Percentiles rank a stretch among this genome's conserved stretches.
Evolutionary conservation across 2,113 vertebrate genomes (phyloP).

Genomic region (Notothenia rossii): DNA sequence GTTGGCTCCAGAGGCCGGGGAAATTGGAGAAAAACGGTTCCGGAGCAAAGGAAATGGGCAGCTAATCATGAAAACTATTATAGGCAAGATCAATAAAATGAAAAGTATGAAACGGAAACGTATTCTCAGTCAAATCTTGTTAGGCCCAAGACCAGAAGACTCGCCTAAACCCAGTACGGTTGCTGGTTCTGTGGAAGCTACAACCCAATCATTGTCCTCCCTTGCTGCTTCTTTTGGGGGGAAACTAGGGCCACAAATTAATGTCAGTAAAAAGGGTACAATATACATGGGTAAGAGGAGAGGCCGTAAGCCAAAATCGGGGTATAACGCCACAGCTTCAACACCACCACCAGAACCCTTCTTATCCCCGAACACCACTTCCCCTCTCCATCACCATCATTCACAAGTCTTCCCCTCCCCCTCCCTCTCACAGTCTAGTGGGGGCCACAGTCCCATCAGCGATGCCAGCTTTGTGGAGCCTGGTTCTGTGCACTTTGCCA

Average conservation of each 20-base stretch:
- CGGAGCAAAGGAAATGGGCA: conserved; percentile 93
- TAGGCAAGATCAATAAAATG: conserved; percentile 99
- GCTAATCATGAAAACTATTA: conserved; percentile 96
- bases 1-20: conserved; percentile 87
- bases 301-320: conserved; percentile 96
- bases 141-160: conserved; percentile 81
- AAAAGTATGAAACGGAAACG: conserved; percentile 97
- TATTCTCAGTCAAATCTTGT: conserved; percentile 94
- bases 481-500: conserved; percentile 91
- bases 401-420: conserved; percentile 90
- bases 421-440: conserved; percentile 92
- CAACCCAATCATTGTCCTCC: conserved; percentile 89
- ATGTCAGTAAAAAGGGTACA: conserved; percentile 99
- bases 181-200: conserved; percentile 81
- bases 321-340: conserved; percentile 35
- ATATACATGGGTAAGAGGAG: conserved; percentile 99
- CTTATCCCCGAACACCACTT: conserved; percentile 82
- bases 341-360: conserved; percentile 78
- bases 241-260: conserved; percentile 96
- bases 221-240: conserved; percentile 95
- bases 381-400: conserved; percentile 83
- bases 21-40: conserved; percentile 87
- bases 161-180: conserved; percentile 62
- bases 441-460: conserved; percentile 95
- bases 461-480: conserved; percentile 96